Conservation (phyloP, 2,888 invertebrate species). For the Aphrophora alni region DNA sequence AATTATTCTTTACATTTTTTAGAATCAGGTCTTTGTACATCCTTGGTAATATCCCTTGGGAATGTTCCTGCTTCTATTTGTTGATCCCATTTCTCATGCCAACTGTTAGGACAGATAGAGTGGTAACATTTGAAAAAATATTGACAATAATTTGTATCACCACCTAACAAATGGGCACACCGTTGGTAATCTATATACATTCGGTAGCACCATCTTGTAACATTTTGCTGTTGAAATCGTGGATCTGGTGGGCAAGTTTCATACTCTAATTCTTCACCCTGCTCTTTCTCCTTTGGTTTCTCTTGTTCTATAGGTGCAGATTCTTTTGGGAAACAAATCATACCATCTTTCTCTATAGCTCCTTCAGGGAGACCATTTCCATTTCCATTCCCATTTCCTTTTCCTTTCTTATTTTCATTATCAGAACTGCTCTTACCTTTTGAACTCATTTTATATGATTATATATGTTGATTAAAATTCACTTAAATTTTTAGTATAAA, state of each 20-base stretch:
- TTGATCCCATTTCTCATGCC: conserved; percentile 87
- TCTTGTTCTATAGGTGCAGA: not conserved
- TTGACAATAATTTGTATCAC: conserved; percentile 82
- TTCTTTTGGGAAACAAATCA: conserved; percentile 24
- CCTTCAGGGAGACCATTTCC: not conserved
- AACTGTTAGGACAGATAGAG: conserved; percentile 82
- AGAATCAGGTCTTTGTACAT: not conserved
- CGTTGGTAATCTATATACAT: conserved; percentile 91
- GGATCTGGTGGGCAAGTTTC: conserved; percentile 23
- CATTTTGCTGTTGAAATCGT: conserved; percentile 40
- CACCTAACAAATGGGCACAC: conserved; percentile 85
- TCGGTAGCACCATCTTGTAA: conserved; percentile 82
- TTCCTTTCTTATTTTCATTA: not conserved
- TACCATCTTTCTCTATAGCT: conserved; percentile 28
- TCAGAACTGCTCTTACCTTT: not conserved
- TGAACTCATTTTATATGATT: not conserved
- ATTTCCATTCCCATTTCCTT: not conserved
- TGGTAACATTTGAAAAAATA: conserved; percentile 84
- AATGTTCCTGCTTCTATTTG: conserved; percentile 80
- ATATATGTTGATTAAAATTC: too few relatives aligned
- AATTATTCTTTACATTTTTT: not conserved
- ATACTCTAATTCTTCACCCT: not conserved
- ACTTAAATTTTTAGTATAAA: too few relatives aligned
- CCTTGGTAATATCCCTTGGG: conserved; percentile 56
- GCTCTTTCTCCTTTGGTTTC: not conserved